phyloP scores from a whole-genome alignment of 2,888 invertebrate species.

The Bimastos eiseni region DNA sequence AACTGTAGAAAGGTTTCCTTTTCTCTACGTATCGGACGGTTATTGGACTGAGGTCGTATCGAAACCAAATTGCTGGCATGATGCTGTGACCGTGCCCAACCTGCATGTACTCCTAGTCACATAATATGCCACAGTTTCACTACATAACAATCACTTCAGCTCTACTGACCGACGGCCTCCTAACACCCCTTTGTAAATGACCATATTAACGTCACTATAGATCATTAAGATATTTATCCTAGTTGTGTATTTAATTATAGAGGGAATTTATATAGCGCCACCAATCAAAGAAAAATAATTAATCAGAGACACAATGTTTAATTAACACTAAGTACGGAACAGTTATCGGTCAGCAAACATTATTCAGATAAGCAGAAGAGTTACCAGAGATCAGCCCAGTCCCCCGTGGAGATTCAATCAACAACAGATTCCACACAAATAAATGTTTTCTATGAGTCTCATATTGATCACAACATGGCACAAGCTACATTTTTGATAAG shows the following conservation, averaged over 20 bases:
- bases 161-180: neutral
- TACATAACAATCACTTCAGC: neutral
- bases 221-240: too few relatives aligned
- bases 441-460: neutral
- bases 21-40: constrained; percentile 67
- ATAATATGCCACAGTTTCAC: constrained; percentile 9
- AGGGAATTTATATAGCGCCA: too few relatives aligned
- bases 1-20: constrained; percentile 66
- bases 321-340: too few relatives aligned
- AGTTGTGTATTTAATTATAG: too few relatives aligned
- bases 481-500: neutral
- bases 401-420: too few relatives aligned
- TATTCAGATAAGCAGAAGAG: too few relatives aligned
- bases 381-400: too few relatives aligned
- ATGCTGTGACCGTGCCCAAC: constrained; percentile 61
- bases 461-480: neutral
- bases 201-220: too few relatives aligned
- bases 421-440: neutral
- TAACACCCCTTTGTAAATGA: too few relatives aligned
- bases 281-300: too few relatives aligned
- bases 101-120: constrained; percentile 62
- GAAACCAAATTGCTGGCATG: constrained; percentile 68
- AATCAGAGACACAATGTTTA: too few relatives aligned
- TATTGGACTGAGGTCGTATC: constrained; percentile 68
- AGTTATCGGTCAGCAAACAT: too few relatives aligned